Conservation (phyloP, 1,140 invertebrate genomes). For the Dufourea novaeangliae region DNA sequence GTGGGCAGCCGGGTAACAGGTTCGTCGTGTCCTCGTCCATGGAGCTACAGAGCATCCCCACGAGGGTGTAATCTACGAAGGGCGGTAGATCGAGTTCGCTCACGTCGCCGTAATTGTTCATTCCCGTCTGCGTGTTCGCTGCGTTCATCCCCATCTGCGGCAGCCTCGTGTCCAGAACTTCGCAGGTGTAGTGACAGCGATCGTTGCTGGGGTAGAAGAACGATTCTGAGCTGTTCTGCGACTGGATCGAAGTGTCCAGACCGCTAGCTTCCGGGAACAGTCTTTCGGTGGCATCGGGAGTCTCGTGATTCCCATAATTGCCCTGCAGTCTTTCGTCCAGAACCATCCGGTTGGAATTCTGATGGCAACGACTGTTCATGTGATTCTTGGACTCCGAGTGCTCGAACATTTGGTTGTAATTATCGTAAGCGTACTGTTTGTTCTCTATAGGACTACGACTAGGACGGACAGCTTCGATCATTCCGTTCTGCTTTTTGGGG, state of each 20-base stretch:
- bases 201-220: conserved; percentile 75
- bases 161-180: conserved; percentile 74
- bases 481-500: conserved; percentile 47
- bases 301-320: conserved; percentile 67
- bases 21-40: conserved; percentile 66
- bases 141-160: conserved; percentile 60
- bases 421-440: conserved; percentile 63
- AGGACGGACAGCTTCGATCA: conserved; percentile 41
- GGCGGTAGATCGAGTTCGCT: conserved; percentile 74
- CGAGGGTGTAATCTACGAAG: conserved; percentile 79
- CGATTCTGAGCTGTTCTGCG: conserved; percentile 73
- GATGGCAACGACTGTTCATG: conserved; percentile 49
- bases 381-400: conserved; percentile 62
- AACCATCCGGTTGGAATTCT: conserved; percentile 32
- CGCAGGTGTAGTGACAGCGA: conserved; percentile 77
- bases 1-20: conserved; percentile 60
- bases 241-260: conserved; percentile 56
- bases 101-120: conserved; percentile 68
- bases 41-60: conserved; percentile 78
- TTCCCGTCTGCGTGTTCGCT: conserved; percentile 14
- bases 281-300: conserved; percentile 62
- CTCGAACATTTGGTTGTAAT: conserved; percentile 69
- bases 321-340: conserved; percentile 63
- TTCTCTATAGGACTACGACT: conserved; percentile 59
- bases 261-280: conserved; percentile 61